Base-by-base conservation (phyloP, 2,888 invertebrate species). In the Andricus quercusramuli region DNA sequence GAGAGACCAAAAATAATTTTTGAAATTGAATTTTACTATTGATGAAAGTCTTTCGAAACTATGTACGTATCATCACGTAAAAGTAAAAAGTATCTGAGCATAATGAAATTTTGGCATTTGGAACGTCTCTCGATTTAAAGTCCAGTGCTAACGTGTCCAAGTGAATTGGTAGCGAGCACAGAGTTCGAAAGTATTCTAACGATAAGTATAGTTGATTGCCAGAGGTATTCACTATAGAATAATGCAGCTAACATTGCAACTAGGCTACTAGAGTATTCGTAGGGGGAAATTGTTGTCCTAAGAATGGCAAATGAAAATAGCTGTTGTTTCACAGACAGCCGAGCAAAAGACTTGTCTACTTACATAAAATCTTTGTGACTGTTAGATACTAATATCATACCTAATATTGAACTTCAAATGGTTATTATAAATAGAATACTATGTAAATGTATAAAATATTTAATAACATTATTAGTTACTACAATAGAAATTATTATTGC, bases 291-390 rank as follows among this genome's bases (percentile, higher is more conserved):
- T 25, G 25, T 44, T 51, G 37, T 32, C 74, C 20, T 56, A 56
- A 20, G 15, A 74, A 32, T 6, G 32, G 56, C 29, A 56, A 56
- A 56, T 51, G n/a, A 56, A 74, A 59, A 56, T 32, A 74, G 6
- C 56, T 56, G 51, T 74, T 74, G 56, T 74, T 56, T 74, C 15
- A 74, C 29, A 77, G 64, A 66, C 44, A 78, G 51, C 78, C 66
- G 78, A 78, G 78, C 65, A 78, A 78, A 78, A 78, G 78, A 78
- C 78, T 78, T 78, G 78, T 78, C 78, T 78, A 78, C 78, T 78
- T 78, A 78, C 78, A 78, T 78, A 78, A 78, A 78, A 78, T 78
- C 78, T 78, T 78, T 78, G 78, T 78, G 78, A 78, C 78, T 78
- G 65, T 65, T 78, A 65, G 65, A 78, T 65, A 64, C 65, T 51